Conservation (phyloP, 2,888 invertebrate species). For the Apotomis turbidana region DNA sequence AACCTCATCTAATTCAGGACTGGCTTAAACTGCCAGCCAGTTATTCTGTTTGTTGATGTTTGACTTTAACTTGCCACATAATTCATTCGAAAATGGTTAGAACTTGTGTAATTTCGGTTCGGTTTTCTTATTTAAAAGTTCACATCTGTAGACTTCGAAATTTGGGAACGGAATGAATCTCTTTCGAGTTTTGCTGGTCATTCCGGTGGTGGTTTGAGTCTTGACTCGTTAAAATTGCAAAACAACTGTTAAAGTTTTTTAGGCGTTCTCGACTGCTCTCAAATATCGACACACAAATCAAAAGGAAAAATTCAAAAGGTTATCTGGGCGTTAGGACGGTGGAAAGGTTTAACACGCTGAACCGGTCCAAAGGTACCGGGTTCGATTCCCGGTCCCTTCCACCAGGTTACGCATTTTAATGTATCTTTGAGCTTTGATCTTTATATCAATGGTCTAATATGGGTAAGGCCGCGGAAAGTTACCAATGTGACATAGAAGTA, state of each 20-base stretch:
- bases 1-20: conserved; percentile 8
- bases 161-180: conserved; percentile 3
- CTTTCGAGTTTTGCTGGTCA: background rate
- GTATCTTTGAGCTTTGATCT: too few relatives aligned
- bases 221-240: background rate
- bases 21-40: conserved; percentile 7
- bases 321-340: too few relatives aligned
- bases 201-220: background rate
- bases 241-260: background rate
- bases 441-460: too few relatives aligned
- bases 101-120: conserved; percentile 31
- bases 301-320: too few relatives aligned
- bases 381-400: too few relatives aligned
- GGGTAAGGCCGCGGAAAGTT: too few relatives aligned
- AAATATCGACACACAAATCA: too few relatives aligned
- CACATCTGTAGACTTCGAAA: conserved; percentile 20
- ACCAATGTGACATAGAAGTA: too few relatives aligned
- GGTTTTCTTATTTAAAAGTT: conserved; percentile 21
- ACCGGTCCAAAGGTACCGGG: too few relatives aligned
- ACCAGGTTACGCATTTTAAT: too few relatives aligned
- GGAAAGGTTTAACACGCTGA: too few relatives aligned
- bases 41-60: conserved; percentile 30
- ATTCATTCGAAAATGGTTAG: conserved; percentile 22
- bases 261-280: background rate
- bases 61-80: conserved; percentile 12